Evolutionary conservation across 2,888 invertebrate species (phyloP).

Genomic region (Pristionchus arcanus): DNA sequence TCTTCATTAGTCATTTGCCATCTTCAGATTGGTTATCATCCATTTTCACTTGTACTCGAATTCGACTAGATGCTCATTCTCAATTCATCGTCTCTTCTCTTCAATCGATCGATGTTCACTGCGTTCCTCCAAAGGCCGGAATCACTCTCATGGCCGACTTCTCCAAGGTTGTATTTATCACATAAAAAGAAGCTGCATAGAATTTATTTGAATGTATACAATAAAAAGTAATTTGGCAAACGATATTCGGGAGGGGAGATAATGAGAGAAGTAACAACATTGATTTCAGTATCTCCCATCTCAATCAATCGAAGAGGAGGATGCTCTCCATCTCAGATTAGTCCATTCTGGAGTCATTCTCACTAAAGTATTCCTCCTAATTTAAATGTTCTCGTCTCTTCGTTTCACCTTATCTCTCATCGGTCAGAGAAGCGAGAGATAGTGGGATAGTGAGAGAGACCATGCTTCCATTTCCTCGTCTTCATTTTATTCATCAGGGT

Average conservation of each 20-base stretch:
- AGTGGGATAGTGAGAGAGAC: too few species aligned
- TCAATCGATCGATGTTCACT: neutral
- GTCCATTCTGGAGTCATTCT: conserved; percentile 15
- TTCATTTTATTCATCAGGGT: neutral
- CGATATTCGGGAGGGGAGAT: too few species aligned
- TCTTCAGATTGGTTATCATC: conserved; percentile 15
- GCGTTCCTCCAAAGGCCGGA: neutral
- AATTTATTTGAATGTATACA: too few species aligned
- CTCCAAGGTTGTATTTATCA: conserved; percentile 29
- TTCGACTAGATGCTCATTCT: neutral
- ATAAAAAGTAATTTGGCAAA: too few species aligned
- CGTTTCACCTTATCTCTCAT: too few species aligned
- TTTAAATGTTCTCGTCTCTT: neutral
- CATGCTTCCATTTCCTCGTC: neutral
- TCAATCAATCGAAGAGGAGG: neutral
- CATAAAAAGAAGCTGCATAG: too few species aligned
- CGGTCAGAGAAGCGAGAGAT: too few species aligned
- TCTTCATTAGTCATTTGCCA: neutral
- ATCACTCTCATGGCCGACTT: conserved; percentile 39
- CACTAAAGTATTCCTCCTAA: neutral
- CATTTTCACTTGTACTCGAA: neutral
- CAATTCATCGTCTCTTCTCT: conserved; percentile 5
- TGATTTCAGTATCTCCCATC: neutral
- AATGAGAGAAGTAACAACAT: too few species aligned
- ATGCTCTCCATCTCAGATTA: neutral